These are phyloP conservation scores for Acleris emargana DNA, from an alignment of 2,888 invertebrate species.

Conservation along the genomic window DNA sequence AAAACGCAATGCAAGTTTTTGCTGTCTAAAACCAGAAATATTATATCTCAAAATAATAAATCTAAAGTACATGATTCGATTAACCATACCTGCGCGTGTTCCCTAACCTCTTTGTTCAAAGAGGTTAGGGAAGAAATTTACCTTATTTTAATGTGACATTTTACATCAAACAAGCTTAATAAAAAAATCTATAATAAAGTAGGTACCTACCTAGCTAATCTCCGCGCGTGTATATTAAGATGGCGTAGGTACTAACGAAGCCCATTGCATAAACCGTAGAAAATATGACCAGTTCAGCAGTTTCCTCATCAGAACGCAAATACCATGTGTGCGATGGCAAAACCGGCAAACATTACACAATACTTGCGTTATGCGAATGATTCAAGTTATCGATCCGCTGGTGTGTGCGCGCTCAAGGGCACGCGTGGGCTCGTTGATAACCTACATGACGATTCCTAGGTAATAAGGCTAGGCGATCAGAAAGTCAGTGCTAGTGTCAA, in stretches of 20 bases:
- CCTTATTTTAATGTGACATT: too few species aligned
- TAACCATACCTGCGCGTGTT: too few species aligned
- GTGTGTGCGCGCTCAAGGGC: slow-evolving; percentile 25
- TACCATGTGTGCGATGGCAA: slow-evolving; percentile 8
- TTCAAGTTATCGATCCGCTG: slow-evolving; percentile 18
- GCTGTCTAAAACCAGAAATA: not conserved
- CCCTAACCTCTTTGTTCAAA: too few species aligned
- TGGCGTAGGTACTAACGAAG: not conserved
- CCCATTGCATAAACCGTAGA: slow-evolving; percentile 12
- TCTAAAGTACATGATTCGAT: too few species aligned
- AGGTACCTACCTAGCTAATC: too few species aligned
- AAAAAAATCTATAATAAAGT: too few species aligned
- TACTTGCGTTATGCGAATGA: slow-evolving; percentile 16
- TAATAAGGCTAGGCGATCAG: not conserved
- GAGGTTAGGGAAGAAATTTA: too few species aligned
- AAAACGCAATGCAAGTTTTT: not conserved
- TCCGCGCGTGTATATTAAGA: too few species aligned
- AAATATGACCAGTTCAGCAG: not conserved
- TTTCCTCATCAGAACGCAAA: slow-evolving; percentile 11
- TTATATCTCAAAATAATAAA: not conserved
- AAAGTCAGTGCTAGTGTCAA: not conserved
- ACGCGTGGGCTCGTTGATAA: slow-evolving; percentile 14
- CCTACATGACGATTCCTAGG: slow-evolving; percentile 3
- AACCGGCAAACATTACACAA: slow-evolving; percentile 24
- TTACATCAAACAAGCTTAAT: too few species aligned